Base-by-base conservation (phyloP, 2,797 vertebrate genomes). In the Microctenopoma stevenorrisi region DNA sequence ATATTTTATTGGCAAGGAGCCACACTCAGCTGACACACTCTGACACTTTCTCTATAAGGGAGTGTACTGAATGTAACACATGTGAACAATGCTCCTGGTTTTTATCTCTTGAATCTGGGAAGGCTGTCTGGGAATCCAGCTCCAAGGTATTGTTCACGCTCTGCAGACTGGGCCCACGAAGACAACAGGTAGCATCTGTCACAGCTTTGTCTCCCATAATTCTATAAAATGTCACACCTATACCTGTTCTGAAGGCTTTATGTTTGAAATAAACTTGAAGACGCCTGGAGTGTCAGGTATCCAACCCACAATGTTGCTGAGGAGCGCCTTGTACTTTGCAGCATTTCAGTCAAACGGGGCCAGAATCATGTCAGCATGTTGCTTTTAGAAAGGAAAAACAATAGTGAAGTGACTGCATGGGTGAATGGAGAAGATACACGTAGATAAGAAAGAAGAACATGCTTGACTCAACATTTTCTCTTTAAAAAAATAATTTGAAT, bases 281-380 rank as follows among this genome's bases (percentile, higher is more conserved):
- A 76, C 49, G 65, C 72, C 53, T 76, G 56, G 0, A 28, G 72
- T 72, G 50, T 90, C 78, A 12, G 16, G 57, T 87, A 4, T 76
- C 67, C 51, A 62, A 74, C 80, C 78, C 57, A 76, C 69, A 85
- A 82, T 75, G 64, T 30, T 30, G 49, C 38, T 28, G 18, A 13
- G 49, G 67, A 47, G 42, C 33, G 28, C 47, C 67, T 56, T 55
- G 2, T 64, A 7, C 75, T 67, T 69, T 54, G 68, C 37, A 13
- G 26, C n/a, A 4, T 63, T 68, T 73, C 50, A 63, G 47, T 72
- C 58, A 57, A 33, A 65, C 15, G 1, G 16, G 40, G 25, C 60
- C 67, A 54, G 26, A 83, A 72, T 65, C 43, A 51, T 71, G 66
- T 81, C 38, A 75, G 46, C 49, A 67, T 75, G 74, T 65, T 64